Evolutionary conservation across 2,888 invertebrate genomes (phyloP).

Genomic region (Cephus pygmeus): DNA sequence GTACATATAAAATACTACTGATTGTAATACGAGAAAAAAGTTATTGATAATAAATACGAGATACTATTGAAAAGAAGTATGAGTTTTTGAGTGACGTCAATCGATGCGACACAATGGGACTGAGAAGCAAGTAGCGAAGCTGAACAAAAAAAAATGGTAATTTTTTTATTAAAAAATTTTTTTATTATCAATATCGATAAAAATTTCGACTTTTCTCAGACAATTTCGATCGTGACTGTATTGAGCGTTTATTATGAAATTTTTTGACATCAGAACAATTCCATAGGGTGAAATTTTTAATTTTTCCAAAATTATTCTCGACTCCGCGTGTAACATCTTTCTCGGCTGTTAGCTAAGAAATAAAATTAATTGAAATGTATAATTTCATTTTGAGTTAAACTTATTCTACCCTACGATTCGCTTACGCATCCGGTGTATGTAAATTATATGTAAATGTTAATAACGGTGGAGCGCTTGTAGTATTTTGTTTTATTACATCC

Average conservation of each 20-base stretch:
- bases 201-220: neutral
- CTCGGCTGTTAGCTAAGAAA: neutral
- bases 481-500: neutral
- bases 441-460: neutral
- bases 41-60: slow-evolving; percentile 4
- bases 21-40: slow-evolving; percentile 3
- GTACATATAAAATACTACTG: neutral
- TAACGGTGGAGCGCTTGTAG: neutral
- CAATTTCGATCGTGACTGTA: neutral
- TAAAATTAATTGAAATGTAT: neutral
- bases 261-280: neutral
- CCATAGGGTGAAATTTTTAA: neutral
- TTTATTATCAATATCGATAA: neutral
- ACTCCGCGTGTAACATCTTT: neutral
- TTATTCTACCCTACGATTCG: neutral
- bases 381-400: neutral
- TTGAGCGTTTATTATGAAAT: neutral
- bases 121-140: neutral
- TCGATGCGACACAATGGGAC: neutral
- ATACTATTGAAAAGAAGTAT: neutral
- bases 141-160: neutral
- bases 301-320: neutral
- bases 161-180: neutral
- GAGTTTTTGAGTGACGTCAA: neutral
- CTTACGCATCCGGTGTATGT: neutral